Evolutionary conservation across 2,797 vertebrate species (phyloP).

Genomic region (Gila robusta): DNA sequence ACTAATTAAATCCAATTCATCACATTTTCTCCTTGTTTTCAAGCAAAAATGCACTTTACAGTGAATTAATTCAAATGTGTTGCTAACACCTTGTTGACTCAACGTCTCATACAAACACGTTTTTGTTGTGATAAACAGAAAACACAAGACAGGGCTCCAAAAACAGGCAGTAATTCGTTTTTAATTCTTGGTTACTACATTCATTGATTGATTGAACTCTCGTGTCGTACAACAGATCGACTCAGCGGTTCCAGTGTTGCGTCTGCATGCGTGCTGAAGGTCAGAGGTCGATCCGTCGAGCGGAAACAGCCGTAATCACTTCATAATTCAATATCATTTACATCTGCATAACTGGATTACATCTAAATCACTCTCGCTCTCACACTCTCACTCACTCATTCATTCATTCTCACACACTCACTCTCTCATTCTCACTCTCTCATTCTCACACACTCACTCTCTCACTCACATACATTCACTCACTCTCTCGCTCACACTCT

Average conservation of each 20-base stretch:
- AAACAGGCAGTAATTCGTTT: slow-evolving; percentile 74
- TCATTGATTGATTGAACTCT: slow-evolving; percentile 77
- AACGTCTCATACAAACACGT: background rate
- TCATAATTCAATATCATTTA: background rate
- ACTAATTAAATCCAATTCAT: no score
- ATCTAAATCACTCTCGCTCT: no score
- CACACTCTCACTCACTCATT: no score
- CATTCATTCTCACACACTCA: no score
- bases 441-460: no score
- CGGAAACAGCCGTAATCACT: background rate
- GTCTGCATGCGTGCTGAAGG: slow-evolving; percentile 19
- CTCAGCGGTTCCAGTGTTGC: background rate
- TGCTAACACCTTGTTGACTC: no score
- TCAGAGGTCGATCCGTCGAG: background rate
- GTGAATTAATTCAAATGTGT: no score
- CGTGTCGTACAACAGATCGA: slow-evolving; percentile 65
- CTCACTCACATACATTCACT: no score
- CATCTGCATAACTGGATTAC: background rate
- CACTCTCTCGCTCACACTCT: no score
- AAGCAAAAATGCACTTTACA: no score
- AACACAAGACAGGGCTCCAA: slow-evolving; percentile 51
- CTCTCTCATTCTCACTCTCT: no score
- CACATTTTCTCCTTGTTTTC: no score
- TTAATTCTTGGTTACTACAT: slow-evolving; percentile 76
- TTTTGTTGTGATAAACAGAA: slow-evolving; percentile 1